Conservation (phyloP, 1,140 invertebrate species). For the Scaptomyza hsui region DNA sequence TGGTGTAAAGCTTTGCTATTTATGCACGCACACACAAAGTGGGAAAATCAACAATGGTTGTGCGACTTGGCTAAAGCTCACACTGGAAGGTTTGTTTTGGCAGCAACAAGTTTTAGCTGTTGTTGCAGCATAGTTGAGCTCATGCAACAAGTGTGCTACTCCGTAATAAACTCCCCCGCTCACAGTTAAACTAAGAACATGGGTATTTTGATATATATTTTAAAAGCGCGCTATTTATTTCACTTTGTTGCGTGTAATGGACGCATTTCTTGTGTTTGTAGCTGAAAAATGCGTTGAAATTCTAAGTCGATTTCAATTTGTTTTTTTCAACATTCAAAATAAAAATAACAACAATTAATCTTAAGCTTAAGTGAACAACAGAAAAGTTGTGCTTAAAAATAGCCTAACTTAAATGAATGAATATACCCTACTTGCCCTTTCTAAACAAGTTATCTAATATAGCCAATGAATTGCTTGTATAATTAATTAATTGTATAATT, state of each 20-base stretch:
- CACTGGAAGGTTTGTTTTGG: slow-evolving; percentile 36
- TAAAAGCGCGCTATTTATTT: slow-evolving; percentile 35
- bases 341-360: slow-evolving; percentile 68
- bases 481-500: slow-evolving; percentile 16
- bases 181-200: too few species aligned
- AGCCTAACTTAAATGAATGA: slow-evolving; percentile 30
- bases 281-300: slow-evolving; percentile 54
- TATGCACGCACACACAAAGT: slow-evolving; percentile 14
- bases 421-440: slow-evolving; percentile 25
- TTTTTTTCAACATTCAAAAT: slow-evolving; percentile 68
- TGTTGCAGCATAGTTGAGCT: neutral
- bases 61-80: slow-evolving; percentile 54
- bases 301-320: slow-evolving; percentile 47
- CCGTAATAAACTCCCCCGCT: neutral
- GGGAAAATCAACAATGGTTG: slow-evolving; percentile 43
- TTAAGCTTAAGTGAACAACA: slow-evolving; percentile 58
- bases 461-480: slow-evolving; percentile 51
- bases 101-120: slow-evolving; percentile 9
- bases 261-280: slow-evolving; percentile 35
- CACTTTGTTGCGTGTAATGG: slow-evolving; percentile 25
- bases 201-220: slow-evolving; percentile 39
- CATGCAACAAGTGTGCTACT: slow-evolving; percentile 17
- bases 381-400: slow-evolving; percentile 43
- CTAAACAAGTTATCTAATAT: slow-evolving; percentile 27
- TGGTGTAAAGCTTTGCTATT: slow-evolving; percentile 53